Conservation (phyloP, 1,140 invertebrate species). For the Drusus annulatus region DNA sequence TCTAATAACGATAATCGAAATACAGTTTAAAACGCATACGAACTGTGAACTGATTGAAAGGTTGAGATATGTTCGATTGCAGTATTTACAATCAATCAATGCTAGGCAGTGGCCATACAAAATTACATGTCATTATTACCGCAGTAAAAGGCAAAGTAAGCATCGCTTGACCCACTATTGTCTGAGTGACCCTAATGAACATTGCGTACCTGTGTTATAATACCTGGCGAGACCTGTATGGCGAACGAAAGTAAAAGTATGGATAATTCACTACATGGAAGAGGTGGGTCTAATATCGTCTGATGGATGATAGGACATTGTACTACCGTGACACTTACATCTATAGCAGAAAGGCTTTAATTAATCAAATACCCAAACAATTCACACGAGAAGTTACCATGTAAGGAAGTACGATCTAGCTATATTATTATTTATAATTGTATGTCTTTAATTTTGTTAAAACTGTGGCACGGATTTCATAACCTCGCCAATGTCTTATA, state of each 20-base stretch:
- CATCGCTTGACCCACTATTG: conserved; percentile 20
- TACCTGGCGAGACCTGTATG: not conserved
- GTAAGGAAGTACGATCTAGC: no score
- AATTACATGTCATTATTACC: no score
- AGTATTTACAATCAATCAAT: no score
- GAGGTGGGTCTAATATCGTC: conserved; percentile 4
- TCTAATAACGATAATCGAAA: no score
- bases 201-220: not conserved
- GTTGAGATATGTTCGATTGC: no score
- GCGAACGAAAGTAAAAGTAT: conserved; percentile 40
- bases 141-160: not conserved
- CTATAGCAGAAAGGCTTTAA: conserved; percentile 4
- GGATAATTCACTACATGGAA: conserved; percentile 16
- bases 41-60: no score
- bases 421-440: no score
- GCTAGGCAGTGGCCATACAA: no score
- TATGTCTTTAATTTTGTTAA: no score
- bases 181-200: conserved; percentile 19
- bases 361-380: conserved; percentile 11
- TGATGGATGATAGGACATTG: conserved; percentile 35
- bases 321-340: conserved; percentile 35
- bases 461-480: no score
- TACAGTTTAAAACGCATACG: not conserved
- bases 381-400: no score
- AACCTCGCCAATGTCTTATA: no score